phyloP scores from a whole-genome alignment of 2,113 vertebrate genomes.

The Cairina moschata region DNA sequence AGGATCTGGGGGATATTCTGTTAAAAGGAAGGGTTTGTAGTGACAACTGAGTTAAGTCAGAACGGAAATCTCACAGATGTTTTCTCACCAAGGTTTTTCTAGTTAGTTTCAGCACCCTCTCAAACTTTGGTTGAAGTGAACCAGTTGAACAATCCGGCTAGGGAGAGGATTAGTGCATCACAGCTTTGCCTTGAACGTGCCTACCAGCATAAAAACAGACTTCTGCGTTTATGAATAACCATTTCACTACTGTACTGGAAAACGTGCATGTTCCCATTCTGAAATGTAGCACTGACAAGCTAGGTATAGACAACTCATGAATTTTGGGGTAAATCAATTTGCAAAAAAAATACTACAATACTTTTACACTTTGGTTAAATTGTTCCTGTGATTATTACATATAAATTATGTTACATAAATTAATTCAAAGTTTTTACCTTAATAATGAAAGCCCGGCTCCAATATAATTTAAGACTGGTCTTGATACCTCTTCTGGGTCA shows the following conservation, averaged over 20 bases:
- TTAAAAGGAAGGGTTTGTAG: background rate
- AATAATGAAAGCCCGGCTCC: slow-evolving; percentile 87
- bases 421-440: slow-evolving; percentile 76
- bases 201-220: background rate
- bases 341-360: background rate
- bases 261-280: background rate
- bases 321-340: background rate
- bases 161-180: background rate
- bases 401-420: background rate
- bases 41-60: background rate
- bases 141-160: background rate
- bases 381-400: background rate
- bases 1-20: background rate
- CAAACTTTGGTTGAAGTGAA: background rate
- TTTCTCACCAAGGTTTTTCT: background rate
- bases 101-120: background rate
- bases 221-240: background rate
- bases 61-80: background rate
- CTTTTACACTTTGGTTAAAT: background rate
- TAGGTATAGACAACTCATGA: background rate
- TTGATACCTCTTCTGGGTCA: slow-evolving; percentile 81
- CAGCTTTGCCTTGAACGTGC: background rate
- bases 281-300: background rate
- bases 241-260: background rate
- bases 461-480: slow-evolving; percentile 85